These are phyloP conservation scores for Rhyacophila brunnea DNA, from an alignment of 1,140 invertebrate species.

Conservation along the genomic window DNA sequence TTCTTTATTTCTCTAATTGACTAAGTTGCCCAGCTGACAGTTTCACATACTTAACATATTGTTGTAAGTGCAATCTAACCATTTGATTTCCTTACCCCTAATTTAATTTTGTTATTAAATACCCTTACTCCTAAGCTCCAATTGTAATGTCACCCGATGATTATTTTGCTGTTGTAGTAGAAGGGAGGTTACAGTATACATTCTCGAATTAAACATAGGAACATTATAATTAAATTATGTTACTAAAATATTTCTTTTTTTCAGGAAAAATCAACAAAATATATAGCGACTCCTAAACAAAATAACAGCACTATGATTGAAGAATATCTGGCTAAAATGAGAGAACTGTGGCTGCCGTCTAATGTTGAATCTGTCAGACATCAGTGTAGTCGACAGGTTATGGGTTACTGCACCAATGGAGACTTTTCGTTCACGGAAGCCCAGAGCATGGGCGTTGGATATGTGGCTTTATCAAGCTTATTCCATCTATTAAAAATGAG, in stretches of 20 bases:
- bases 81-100: too few relatives aligned
- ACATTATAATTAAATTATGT: background rate
- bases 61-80: too few relatives aligned
- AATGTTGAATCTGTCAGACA: conserved; percentile 56
- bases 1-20: too few relatives aligned
- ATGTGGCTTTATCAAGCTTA: conserved; percentile 61
- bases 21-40: too few relatives aligned
- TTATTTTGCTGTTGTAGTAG: too few relatives aligned
- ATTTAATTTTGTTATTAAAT: too few relatives aligned
- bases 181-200: too few relatives aligned
- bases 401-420: conserved; percentile 72
- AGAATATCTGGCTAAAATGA: conserved; percentile 62
- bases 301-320: conserved; percentile 44
- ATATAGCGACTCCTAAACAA: conserved; percentile 40
- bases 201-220: too few relatives aligned
- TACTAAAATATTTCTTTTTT: conserved; percentile 19
- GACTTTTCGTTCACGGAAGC: conserved; percentile 69
- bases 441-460: conserved; percentile 65
- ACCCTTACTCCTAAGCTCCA: too few relatives aligned
- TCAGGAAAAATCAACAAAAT: conserved; percentile 41
- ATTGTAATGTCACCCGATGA: too few relatives aligned
- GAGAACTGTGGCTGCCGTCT: conserved; percentile 66
- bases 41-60: too few relatives aligned
- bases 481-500: conserved; percentile 45
- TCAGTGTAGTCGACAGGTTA: conserved; percentile 63